Conservation (phyloP, 2,888 invertebrate species). For the Hoplodrina blanda region DNA sequence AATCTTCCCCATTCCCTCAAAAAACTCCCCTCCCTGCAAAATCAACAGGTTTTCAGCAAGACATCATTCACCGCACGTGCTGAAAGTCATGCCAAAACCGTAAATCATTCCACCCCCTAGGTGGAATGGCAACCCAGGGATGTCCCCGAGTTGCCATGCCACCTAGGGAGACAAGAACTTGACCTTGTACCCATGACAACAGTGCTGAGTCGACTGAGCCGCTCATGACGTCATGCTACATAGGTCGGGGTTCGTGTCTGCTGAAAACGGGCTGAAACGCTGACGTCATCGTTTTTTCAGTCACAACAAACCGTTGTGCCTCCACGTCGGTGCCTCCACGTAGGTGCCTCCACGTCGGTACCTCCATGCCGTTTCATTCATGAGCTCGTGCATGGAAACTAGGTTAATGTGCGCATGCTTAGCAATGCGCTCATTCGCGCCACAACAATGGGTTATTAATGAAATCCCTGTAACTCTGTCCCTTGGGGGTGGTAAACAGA, state of each 20-base stretch:
- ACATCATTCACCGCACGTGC: background rate
- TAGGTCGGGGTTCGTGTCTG: conserved; percentile 45
- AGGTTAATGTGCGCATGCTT: conserved; percentile 30
- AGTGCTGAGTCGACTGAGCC: conserved; percentile 16
- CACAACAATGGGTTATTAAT: conserved; percentile 5
- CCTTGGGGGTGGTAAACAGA: background rate
- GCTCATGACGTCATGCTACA: conserved; percentile 36
- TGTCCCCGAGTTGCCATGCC: background rate
- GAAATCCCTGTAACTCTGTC: background rate
- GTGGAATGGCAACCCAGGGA: no score
- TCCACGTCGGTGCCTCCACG: no score
- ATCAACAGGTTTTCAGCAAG: conserved; percentile 33
- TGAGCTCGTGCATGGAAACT: background rate
- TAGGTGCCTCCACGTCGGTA: background rate
- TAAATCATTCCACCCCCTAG: conserved; percentile 24
- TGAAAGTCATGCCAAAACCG: conserved; percentile 15
- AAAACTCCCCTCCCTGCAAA: background rate
- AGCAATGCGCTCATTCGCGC: conserved; percentile 11
- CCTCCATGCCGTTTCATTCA: conserved; percentile 26
- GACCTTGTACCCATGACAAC: conserved; percentile 39
- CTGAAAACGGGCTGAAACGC: conserved; percentile 20
- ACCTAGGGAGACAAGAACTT: conserved; percentile 24
- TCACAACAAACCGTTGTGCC: conserved; percentile 32
- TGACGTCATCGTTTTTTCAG: conserved; percentile 49
- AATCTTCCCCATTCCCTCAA: conserved; percentile 1